Conservation (phyloP, 2,113 vertebrate species). For the Orthonyx spaldingii region DNA sequence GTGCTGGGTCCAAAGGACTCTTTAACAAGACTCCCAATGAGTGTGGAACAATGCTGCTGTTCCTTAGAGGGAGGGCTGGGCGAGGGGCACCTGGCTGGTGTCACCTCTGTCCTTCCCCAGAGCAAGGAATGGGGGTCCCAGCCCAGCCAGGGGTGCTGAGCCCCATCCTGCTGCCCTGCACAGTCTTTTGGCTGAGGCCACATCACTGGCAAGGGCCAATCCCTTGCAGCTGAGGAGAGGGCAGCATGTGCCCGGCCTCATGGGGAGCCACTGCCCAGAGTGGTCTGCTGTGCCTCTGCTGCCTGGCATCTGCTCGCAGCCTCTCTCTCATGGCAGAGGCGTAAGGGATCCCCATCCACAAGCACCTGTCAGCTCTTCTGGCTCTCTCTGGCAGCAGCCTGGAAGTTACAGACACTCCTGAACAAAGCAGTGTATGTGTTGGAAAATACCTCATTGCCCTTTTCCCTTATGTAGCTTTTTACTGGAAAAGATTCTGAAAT, state of each 20-base stretch:
- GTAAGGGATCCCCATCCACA: accelerated
- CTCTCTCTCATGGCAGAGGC: accelerated
- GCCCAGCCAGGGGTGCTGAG: background rate
- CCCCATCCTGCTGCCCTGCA: background rate
- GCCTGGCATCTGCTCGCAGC: background rate
- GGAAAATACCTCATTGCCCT: background rate
- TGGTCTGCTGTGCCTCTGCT: background rate
- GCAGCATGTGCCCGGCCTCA: accelerated
- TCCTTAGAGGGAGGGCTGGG: background rate
- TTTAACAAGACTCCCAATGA: accelerated
- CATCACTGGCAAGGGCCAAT: accelerated
- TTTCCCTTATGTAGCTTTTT: background rate
- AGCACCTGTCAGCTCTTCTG: accelerated
- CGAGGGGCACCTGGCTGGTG: accelerated
- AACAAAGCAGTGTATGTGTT: background rate
- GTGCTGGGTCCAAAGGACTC: background rate
- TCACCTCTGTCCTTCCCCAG: background rate
- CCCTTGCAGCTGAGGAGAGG: background rate
- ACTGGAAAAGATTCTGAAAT: background rate
- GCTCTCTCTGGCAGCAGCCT: background rate
- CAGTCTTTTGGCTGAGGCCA: no score
- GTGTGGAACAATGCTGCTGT: accelerated
- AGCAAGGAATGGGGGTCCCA: background rate
- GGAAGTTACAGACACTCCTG: background rate
- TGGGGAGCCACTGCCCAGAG: accelerated